phyloP scores from a whole-genome alignment of 2,797 vertebrate species.

The Pithecia hirsuta region DNA sequence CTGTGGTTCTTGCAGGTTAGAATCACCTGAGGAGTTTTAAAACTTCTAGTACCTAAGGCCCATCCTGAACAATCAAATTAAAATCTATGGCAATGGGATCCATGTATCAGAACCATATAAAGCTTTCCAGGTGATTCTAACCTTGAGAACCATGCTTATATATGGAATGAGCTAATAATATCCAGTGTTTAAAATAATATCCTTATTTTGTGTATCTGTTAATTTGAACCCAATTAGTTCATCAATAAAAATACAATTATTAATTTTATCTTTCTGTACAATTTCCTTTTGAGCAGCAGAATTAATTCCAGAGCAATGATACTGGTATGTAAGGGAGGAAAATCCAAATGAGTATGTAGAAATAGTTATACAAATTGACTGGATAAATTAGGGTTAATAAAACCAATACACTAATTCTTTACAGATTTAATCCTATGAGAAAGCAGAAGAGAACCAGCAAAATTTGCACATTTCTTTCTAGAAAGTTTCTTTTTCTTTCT shows the following conservation, averaged over 20 bases:
- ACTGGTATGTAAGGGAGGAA: neutral
- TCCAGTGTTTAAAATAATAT: neutral
- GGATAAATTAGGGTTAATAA: slow-evolving; percentile 39
- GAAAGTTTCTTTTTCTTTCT: neutral
- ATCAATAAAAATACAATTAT: neutral
- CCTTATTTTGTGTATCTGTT: neutral
- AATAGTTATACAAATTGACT: neutral
- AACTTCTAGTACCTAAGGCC: neutral
- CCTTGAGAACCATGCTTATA: neutral
- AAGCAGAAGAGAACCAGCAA: slow-evolving; percentile 1
- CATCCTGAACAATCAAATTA: neutral
- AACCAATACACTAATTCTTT: neutral
- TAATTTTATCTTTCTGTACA: neutral
- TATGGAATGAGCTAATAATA: neutral
- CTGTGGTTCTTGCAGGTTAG: neutral
- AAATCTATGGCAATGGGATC: neutral
- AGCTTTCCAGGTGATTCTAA: neutral
- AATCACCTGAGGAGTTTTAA: neutral
- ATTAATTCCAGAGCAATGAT: neutral
- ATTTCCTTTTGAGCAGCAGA: neutral
- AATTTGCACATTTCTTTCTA: slow-evolving; percentile 3
- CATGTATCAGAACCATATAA: neutral
- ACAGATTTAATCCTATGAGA: neutral
- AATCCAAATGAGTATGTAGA: neutral
- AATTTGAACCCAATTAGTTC: neutral